A percentile compares a stretch with the other conserved stretches of the same genome.
Conservation (phyloP, 2,888 invertebrate species). For the Dolichopus griseipennis region DNA sequence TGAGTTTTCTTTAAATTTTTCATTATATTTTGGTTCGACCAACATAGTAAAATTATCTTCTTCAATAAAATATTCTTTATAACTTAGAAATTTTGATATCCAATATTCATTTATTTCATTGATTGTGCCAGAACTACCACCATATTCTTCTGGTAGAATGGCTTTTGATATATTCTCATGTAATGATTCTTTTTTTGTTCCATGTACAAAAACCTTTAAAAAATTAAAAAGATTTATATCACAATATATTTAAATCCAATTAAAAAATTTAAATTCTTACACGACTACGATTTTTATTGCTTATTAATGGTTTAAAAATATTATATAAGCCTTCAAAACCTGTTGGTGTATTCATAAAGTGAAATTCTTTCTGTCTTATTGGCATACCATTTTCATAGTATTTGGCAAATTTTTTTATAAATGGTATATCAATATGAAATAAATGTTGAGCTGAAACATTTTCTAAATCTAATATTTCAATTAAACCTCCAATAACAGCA, state of each 20-base stretch:
- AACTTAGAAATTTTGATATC: slow-evolving; percentile 35
- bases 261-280: slow-evolving; percentile 40
- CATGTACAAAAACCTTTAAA: slow-evolving; percentile 48
- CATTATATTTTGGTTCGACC: slow-evolving; percentile 30
- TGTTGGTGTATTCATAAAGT: slow-evolving; percentile 51
- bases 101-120: slow-evolving; percentile 35
- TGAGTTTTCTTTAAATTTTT: slow-evolving; percentile 18
- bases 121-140: slow-evolving; percentile 50
- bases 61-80: slow-evolving; percentile 34
- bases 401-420: slow-evolving; percentile 51
- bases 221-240: slow-evolving; percentile 15
- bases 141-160: slow-evolving; percentile 56
- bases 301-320: slow-evolving; percentile 52
- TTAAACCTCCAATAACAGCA: slow-evolving; percentile 45
- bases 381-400: slow-evolving; percentile 53
- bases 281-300: slow-evolving; percentile 52
- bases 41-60: slow-evolving; percentile 34
- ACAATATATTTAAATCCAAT: slow-evolving; percentile 25
- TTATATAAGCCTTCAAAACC: slow-evolving; percentile 52
- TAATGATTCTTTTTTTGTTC: slow-evolving; percentile 48
- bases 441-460: slow-evolving; percentile 48
- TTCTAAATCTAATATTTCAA: slow-evolving; percentile 50
- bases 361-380: slow-evolving; percentile 49
- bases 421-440: slow-evolving; percentile 49
- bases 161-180: slow-evolving; percentile 51